Base-by-base conservation (phyloP, 2,113 vertebrate species). In the Notiomystis cincta region DNA sequence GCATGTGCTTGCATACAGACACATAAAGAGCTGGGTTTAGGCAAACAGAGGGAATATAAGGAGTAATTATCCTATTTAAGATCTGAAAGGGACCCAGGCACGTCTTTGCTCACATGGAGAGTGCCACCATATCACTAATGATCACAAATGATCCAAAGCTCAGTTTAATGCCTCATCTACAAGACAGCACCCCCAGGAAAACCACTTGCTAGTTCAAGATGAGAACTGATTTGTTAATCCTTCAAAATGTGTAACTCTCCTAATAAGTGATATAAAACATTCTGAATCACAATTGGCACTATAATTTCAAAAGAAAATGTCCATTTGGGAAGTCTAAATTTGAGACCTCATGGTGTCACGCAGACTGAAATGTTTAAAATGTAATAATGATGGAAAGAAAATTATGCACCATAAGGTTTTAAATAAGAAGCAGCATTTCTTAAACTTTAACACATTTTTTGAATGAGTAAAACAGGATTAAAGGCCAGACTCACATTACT, bases 401-500 rank as follows among this genome's bases (percentile, higher is more conserved):
- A 92, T 91, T 87, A 88, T 9, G 20, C 54, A 40, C 73, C n/a
- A 40, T 71, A 35, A 77, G 57, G 33, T 92, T 94, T 90, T 73
- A 24, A 78, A 82, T 27, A 82, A 93, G 40, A 44, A 93, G 77
- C 86, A 92, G 56, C 20, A 56, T 89, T 95, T 93, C 89, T 95
- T 92, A 87, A 96, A 93, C 47, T 77, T 81, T 86, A 90, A 94
- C 76, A 93, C 71, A 48, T 95, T 94, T 66, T 86, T 90, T 92
- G 70, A 87, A 82, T 79, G 82, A 91, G 80, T 90, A 65, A 96
- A 95, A 86, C 37, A 84, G 57, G 65, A 92, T 91, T 94, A 82
- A 76, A 91, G 47, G 57, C 61, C 80, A 97, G 54, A 99, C 99
- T 98, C 96, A 99, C 99, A 62, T 97, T 98, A 96, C 98, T 99